Evolutionary conservation across 2,888 invertebrate genomes (phyloP).

Genomic region (Laspeyria flexula): DNA sequence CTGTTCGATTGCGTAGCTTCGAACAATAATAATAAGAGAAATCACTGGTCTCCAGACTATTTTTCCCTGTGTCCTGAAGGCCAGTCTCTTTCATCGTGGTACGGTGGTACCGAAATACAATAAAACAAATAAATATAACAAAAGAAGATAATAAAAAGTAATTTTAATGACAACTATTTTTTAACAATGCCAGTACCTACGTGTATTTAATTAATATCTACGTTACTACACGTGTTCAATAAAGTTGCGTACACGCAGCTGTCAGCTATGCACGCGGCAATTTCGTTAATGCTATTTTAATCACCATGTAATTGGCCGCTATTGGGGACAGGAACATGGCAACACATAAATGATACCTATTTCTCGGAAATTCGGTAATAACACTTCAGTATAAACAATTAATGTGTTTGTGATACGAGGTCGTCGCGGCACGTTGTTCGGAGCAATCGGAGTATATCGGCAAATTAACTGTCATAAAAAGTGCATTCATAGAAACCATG

Average conservation of each 20-base stretch:
- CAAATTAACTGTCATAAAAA: constrained; percentile 30
- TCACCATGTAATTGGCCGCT: constrained; percentile 52
- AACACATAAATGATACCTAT: constrained; percentile 45
- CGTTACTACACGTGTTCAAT: constrained; percentile 5
- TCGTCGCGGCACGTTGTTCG: constrained; percentile 4
- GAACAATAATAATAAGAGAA: too few species aligned
- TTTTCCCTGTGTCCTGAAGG: too few species aligned
- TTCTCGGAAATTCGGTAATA: constrained; percentile 50
- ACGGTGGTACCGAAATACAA: too few species aligned
- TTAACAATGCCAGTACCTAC: too few species aligned
- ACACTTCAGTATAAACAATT: constrained; percentile 42
- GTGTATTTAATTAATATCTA: too few species aligned
- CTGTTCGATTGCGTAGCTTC: too few species aligned
- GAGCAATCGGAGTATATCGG: constrained; percentile 27
- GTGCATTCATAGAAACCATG: constrained; percentile 36
- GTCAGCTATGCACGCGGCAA: constrained; percentile 28
- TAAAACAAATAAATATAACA: too few species aligned
- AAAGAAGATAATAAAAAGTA: too few species aligned
- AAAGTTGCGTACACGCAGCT: constrained; percentile 28
- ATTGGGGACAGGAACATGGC: constrained; percentile 47
- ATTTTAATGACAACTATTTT: too few species aligned
- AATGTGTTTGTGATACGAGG: constrained; percentile 30
- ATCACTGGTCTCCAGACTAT: too few species aligned
- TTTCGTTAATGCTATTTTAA: constrained; percentile 61
- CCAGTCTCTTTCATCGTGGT: too few species aligned